Base-by-base conservation (phyloP, 2,888 invertebrate genomes). In the Laspeyria flexula region DNA sequence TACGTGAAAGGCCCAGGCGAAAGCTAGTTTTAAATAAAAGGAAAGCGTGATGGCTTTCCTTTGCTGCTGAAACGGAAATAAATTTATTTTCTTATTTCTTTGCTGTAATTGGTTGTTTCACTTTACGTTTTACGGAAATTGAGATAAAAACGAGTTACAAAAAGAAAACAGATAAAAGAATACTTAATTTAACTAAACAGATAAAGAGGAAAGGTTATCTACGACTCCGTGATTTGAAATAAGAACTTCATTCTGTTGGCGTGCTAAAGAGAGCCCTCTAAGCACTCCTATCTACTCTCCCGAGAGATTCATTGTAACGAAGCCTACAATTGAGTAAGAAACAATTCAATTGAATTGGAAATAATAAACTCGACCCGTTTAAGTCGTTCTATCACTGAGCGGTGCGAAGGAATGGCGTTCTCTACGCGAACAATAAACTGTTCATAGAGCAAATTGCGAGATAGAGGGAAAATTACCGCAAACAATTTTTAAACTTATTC, bases 381-480 rank as follows among this genome's bases (percentile, higher is more conserved):
- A 75, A 79, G 75, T 81, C 79, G 61, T 75, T 77, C 75, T 75
- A 76, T 77, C 77, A 73, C 76, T 60, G 66, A 61, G 69, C 70
- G 79, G 78, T 78, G 80, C 74, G 75, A 79, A 76, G 77, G 78
- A 79, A 81, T 69, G 72, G 72, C 74, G 74, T 76, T 65, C 76
- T 80, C 77, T 57, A 60, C 64, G 75, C 73, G 71, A 81, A 87
- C 85, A 87, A 85, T 86, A 77, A 81, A 81, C 79, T 68, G 73
- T 75, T 75, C 76, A 78, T 76, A 76, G 77, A 75, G 73, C 69
- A 78, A 75, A 68, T 73, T 73, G 62, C 42, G 46, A 54, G 55
- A 51, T 52, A 61, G 55, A 63, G 50, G 56, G 48, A 71, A 67
- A 68, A 63, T 45, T 50, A 30, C 29, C 30, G 25, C 65, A 55